phyloP scores from a whole-genome alignment of 2,888 invertebrate species.

The Lithodes maja region DNA sequence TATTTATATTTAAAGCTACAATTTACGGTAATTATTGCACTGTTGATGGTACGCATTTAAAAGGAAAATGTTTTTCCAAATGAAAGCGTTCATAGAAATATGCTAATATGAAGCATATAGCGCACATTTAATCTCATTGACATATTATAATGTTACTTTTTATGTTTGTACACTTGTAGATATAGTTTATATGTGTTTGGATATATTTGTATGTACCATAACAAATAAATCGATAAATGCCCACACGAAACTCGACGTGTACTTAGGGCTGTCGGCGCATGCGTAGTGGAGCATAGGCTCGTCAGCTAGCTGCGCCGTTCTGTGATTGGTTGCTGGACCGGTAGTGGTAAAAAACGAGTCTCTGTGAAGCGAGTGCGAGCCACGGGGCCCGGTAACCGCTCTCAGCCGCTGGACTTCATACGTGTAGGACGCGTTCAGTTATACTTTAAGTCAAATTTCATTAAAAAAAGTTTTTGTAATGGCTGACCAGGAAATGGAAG shows the following conservation, averaged over 20 bases:
- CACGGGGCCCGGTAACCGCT: slow-evolving; percentile 33
- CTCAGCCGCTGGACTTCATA: slow-evolving; percentile 60
- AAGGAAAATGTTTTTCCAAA: no score
- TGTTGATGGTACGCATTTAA: no score
- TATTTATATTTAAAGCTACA: no score
- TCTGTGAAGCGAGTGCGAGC: background rate
- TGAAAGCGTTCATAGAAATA: no score
- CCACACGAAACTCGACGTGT: slow-evolving; percentile 22
- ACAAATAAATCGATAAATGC: slow-evolving; percentile 40
- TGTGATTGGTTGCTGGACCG: slow-evolving; percentile 2
- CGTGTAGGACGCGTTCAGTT: slow-evolving; percentile 51
- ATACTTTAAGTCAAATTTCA: slow-evolving; percentile 30
- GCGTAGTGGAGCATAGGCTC: slow-evolving; percentile 22
- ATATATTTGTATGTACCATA: background rate
- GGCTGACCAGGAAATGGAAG: slow-evolving; percentile 70
- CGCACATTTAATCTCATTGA: no score
- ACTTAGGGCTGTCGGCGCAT: slow-evolving; percentile 15
- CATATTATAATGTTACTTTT: no score
- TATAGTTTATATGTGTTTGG: no score
- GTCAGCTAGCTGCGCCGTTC: background rate
- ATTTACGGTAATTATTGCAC: no score
- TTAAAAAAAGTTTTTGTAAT: slow-evolving; percentile 29
- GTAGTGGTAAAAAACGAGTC: slow-evolving; percentile 22
- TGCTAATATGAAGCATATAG: no score
- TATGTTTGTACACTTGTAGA: no score